Percentiles rank a stretch among this genome's conserved stretches.
phyloP scores from a whole-genome alignment of 2,888 invertebrate genomes.

The Imbricaverruca yamaguchii region DNA sequence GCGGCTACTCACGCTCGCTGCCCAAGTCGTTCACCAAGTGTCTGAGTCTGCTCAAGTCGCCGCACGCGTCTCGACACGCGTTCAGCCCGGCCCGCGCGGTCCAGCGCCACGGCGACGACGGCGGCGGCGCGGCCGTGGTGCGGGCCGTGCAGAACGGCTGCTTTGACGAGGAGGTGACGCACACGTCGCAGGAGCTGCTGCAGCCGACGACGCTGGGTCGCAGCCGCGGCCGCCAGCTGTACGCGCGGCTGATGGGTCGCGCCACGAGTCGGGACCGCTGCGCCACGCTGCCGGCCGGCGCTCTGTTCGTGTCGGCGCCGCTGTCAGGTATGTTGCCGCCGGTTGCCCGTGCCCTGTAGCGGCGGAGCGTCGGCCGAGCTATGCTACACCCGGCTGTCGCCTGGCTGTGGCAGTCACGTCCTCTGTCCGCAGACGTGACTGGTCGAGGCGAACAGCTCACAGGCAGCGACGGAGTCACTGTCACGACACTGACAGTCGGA shows the following conservation, averaged over 20 bases:
- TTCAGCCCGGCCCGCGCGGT: background rate
- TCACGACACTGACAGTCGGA: no score
- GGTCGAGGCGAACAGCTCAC: no score
- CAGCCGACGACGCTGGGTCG: conserved; percentile 16
- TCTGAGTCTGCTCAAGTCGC: conserved; percentile 8
- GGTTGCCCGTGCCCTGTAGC: no score
- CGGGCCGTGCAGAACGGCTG: background rate
- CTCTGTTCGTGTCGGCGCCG: background rate
- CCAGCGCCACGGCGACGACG: background rate
- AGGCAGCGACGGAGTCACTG: no score
- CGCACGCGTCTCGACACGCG: background rate
- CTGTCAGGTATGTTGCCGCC: background rate
- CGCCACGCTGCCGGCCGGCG: conserved; percentile 1
- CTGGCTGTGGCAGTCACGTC: no score
- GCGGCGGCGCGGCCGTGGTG: background rate
- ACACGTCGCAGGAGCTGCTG: background rate
- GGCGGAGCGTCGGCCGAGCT: no score
- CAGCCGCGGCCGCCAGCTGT: conserved; percentile 16
- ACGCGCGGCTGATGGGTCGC: conserved; percentile 26
- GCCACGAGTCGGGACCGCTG: conserved; percentile 16
- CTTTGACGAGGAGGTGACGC: background rate
- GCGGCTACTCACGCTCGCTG: conserved; percentile 8
- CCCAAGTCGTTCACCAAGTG: conserved; percentile 21
- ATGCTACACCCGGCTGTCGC: no score
- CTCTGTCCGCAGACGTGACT: no score